These are phyloP conservation scores for Chironomus tepperi DNA, from an alignment of 1,140 invertebrate genomes.

Conservation along the genomic window DNA sequence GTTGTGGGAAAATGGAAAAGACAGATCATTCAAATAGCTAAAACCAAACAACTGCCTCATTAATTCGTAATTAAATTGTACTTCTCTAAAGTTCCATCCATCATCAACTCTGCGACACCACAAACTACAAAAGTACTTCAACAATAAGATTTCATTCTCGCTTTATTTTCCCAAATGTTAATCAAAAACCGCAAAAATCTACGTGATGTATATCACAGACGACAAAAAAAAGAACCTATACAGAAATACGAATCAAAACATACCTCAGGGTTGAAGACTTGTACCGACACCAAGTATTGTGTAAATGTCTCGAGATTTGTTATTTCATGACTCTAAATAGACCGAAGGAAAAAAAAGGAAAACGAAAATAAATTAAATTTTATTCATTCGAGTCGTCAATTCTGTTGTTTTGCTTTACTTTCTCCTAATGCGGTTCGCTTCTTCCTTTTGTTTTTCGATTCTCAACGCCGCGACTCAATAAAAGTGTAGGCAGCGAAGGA, in stretches of 20 bases:
- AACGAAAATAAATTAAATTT: conserved; percentile 25
- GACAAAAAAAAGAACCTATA: too few species aligned
- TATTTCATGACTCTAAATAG: conserved; percentile 57
- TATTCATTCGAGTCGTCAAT: conserved; percentile 29
- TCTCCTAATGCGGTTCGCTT: neutral
- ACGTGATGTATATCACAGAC: too few species aligned
- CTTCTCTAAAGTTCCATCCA: too few species aligned
- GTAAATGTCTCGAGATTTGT: conserved; percentile 61
- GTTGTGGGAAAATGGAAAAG: too few species aligned
- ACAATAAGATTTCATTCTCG: too few species aligned
- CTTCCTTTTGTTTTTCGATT: neutral
- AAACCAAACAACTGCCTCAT: too few species aligned
- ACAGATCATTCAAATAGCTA: too few species aligned
- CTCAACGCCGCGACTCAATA: neutral
- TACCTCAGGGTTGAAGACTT: conserved; percentile 69
- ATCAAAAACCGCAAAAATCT: too few species aligned
- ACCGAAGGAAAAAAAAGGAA: conserved; percentile 30
- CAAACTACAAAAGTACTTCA: too few species aligned
- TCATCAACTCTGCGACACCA: too few species aligned
- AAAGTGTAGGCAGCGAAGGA: neutral
- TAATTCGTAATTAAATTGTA: too few species aligned
- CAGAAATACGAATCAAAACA: neutral
- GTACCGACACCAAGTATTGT: conserved; percentile 63
- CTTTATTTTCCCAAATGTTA: too few species aligned
- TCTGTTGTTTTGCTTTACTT: conserved; percentile 28